Evolutionary conservation across 2,113 vertebrate species (phyloP).

Genomic region (Agapornis roseicollis): DNA sequence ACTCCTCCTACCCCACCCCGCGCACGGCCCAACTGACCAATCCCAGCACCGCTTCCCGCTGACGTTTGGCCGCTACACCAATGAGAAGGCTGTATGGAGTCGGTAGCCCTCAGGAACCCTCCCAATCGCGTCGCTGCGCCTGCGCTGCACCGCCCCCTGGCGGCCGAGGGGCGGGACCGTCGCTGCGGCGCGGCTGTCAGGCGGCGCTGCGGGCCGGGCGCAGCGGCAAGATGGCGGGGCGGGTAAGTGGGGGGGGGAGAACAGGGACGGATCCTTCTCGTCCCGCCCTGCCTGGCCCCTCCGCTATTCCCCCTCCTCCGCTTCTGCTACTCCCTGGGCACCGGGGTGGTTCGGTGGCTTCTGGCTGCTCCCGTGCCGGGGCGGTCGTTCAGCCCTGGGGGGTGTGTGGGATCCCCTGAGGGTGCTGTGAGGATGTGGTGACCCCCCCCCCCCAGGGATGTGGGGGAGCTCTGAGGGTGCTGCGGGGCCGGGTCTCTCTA

Average conservation of each 20-base stretch:
- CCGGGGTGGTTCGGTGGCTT: not conserved
- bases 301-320: not conserved
- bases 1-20: accelerated
- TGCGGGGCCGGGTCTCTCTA: not conserved
- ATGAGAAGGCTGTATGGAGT: accelerated
- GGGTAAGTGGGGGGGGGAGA: not conserved
- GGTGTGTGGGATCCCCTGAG: too few relatives aligned
- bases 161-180: not conserved
- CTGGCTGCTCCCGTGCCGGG: not conserved
- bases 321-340: not conserved
- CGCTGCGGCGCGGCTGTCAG: not conserved
- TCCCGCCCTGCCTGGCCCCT: not conserved
- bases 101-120: not conserved
- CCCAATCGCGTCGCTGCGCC: not conserved
- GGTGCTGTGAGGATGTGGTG: not conserved
- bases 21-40: not conserved
- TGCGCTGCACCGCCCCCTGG: slow-evolving; percentile 3
- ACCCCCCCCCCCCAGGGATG: not conserved
- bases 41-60: accelerated
- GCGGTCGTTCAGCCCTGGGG: not conserved
- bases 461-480: too few relatives aligned
- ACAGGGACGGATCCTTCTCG: not conserved
- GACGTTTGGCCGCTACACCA: not conserved
- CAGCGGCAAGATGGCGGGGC: slow-evolving; percentile 57
- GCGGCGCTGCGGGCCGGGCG: not conserved